These are phyloP conservation scores for Amphiura filiformis DNA, from an alignment of 35 echinoderm and acorn worm species.

Conservation along the genomic window DNA sequence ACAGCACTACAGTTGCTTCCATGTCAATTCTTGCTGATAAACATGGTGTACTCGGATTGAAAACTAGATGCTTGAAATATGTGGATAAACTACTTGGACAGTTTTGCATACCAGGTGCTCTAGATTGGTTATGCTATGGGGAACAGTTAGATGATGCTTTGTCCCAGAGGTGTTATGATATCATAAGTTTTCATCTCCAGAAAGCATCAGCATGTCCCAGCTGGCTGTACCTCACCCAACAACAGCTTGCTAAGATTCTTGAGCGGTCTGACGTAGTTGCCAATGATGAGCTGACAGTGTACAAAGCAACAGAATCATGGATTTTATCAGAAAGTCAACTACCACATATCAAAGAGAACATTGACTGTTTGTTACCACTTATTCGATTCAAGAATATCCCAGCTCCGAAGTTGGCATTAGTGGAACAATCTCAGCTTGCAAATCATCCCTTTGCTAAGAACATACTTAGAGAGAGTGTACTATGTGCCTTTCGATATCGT, in stretches of 20 bases:
- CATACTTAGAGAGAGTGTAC: background rate
- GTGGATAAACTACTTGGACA: background rate
- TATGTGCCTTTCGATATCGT: background rate
- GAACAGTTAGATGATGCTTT: conserved; percentile 10
- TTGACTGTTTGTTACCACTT: background rate
- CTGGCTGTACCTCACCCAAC: background rate
- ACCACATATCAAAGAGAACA: background rate
- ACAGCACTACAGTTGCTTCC: background rate
- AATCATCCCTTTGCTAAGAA: background rate
- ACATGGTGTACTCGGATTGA: background rate
- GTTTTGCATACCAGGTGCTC: background rate
- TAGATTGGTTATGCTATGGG: conserved; percentile 7
- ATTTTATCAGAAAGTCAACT: background rate
- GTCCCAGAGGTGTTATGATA: background rate
- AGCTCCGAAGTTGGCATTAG: background rate
- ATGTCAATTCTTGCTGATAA: background rate
- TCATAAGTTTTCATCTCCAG: background rate
- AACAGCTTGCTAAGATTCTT: background rate
- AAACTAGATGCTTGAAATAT: background rate
- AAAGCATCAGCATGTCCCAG: background rate
- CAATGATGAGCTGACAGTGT: background rate
- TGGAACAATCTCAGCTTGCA: background rate
- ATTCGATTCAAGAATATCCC: background rate
- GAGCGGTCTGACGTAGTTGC: background rate
- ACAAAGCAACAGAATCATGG: background rate